A percentile compares a stretch with the other conserved stretches of the same genome.
phyloP scores from a whole-genome alignment of 1,140 invertebrate species.

The Drosophila takahashii region DNA sequence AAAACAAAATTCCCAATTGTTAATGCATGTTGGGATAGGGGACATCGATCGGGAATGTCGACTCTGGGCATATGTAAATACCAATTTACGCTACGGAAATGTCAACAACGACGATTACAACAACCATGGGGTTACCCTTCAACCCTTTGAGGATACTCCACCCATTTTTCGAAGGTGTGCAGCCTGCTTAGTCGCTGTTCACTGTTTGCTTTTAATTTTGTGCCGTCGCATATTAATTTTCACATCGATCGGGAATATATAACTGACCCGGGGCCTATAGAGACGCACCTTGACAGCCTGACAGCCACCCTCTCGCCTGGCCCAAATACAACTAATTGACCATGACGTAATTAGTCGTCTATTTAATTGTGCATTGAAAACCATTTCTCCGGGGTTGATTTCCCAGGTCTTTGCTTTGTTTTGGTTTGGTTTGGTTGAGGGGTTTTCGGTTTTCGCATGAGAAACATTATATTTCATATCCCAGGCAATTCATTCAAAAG shows the following conservation, averaged over 20 bases:
- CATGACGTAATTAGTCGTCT: slow-evolving; percentile 79
- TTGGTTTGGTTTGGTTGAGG: slow-evolving; percentile 33
- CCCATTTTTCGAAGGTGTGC: slow-evolving; percentile 27
- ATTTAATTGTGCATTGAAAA: slow-evolving; percentile 61
- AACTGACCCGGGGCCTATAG: slow-evolving; percentile 41
- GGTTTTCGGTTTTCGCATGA: slow-evolving; percentile 38
- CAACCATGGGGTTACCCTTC: slow-evolving; percentile 39
- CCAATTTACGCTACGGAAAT: slow-evolving; percentile 77
- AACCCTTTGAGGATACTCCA: slow-evolving; percentile 50
- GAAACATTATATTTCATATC: slow-evolving; percentile 37
- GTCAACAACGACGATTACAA: slow-evolving; percentile 77
- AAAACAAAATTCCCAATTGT: slow-evolving; percentile 64
- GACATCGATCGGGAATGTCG: slow-evolving; percentile 53
- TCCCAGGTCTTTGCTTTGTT: slow-evolving; percentile 32
- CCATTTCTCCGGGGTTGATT: slow-evolving; percentile 50
- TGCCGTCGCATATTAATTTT: slow-evolving; percentile 63
- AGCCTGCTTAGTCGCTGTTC: slow-evolving; percentile 30
- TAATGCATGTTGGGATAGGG: slow-evolving; percentile 60
- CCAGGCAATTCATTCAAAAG: slow-evolving; percentile 50
- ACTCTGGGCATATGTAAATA: slow-evolving; percentile 76
- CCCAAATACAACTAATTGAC: slow-evolving; percentile 75
- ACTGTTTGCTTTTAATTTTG: slow-evolving; percentile 57
- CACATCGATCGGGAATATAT: slow-evolving; percentile 55
- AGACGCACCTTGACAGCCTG: slow-evolving; percentile 42
- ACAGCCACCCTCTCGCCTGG: slow-evolving; percentile 35